Conservation (phyloP, 2,113 vertebrate species). For the Columba livia region DNA sequence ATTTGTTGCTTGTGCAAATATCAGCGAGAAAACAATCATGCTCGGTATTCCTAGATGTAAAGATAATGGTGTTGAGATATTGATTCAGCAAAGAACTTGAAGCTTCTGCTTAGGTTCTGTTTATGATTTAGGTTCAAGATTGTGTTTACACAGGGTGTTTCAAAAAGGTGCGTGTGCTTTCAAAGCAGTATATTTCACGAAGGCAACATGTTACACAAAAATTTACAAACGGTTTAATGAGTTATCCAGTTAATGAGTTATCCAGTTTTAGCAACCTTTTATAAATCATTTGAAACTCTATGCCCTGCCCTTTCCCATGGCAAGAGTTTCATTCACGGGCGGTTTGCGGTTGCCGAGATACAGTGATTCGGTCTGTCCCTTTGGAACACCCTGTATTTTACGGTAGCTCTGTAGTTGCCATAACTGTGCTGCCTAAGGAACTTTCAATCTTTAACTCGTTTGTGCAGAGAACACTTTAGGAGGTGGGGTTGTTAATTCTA, state of each 20-base stretch:
- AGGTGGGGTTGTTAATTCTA: background rate
- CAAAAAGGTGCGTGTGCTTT: too few species aligned
- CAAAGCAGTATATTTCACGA: too few species aligned
- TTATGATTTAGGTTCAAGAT: background rate
- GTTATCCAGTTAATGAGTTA: too few species aligned
- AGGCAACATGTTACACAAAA: too few species aligned
- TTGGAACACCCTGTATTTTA: background rate
- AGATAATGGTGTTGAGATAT: slow-evolving; percentile 11
- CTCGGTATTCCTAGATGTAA: background rate
- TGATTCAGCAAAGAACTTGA: slow-evolving; percentile 18
- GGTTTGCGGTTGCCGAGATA: too few species aligned
- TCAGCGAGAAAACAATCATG: background rate
- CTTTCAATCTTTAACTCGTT: background rate
- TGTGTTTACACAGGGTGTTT: background rate
- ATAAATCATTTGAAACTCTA: too few species aligned
- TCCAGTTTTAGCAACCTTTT: too few species aligned
- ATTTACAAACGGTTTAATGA: too few species aligned
- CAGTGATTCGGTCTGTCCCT: too few species aligned
- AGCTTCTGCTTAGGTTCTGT: background rate
- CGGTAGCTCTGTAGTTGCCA: background rate
- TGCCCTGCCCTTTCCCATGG: too few species aligned
- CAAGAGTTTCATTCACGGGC: too few species aligned
- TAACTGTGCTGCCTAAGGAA: background rate
- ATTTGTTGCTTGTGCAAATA: slow-evolving; percentile 34
- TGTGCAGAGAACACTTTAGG: fast-evolving